Evolutionary conservation across 2,888 invertebrate genomes (phyloP), one percentile per base, ranked within the genome.

Genomic region (Laspeyria flexula): DNA sequence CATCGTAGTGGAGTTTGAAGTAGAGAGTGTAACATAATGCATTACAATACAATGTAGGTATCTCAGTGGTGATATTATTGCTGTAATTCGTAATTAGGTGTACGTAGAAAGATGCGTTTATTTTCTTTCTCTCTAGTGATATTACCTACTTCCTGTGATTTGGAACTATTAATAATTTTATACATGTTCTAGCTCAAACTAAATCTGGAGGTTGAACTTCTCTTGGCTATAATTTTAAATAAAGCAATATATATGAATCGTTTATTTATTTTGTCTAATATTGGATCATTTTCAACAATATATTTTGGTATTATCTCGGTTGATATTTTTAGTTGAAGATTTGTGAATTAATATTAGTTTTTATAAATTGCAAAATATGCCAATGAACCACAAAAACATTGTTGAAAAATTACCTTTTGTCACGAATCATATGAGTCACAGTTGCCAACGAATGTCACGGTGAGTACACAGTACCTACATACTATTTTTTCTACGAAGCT

Each of bases 181-280:
- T 88, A 90, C 87, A 77, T 81, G 81, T 84, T 84, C 75, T 88
- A 87, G 86, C 85, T 90, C 85, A 87, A 87, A 57, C 53, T 46
- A 77, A 73, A 72, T 79, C 70, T 77, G 71, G 82, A 82, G 79
- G 79, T 86, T 81, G 74, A 79, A 84, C 81, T 84, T 83, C 73
- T 84, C 77, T 83, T 83, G 87, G 88, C 88, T 88, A 87, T 88
- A 87, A 86, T 84, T 85, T 87, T 87, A 84, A 83, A 88, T 88
- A 89, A 90, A 90, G 86, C 86, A 90, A 89, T 88, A 86, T 78
- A 77, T 83, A 76, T 66, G 73, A 64, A 50, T 16, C 27, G 31
- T 59, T 50, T 34, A 29, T 50, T 63, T 58, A 57, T 61, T 59
- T 51, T 63, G 39, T 12, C 3, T 34, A 9, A 25, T 25, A 7